phyloP scores from a whole-genome alignment of 1,140 invertebrate species.

The Epicauta chinensis region DNA sequence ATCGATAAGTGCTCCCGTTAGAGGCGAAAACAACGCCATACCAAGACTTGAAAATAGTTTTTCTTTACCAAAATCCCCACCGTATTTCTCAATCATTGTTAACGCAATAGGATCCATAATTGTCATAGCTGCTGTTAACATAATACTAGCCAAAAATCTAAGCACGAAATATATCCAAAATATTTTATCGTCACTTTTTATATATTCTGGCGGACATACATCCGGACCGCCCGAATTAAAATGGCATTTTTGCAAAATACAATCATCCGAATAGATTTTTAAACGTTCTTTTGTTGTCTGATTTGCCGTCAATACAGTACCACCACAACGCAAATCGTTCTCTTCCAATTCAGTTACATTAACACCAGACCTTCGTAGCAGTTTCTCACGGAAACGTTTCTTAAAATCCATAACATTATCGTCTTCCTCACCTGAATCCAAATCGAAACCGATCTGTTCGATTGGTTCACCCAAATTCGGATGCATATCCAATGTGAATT shows the following conservation, averaged over 20 bases:
- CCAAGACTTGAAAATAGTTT: slow-evolving; percentile 71
- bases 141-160: slow-evolving; percentile 66
- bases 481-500: slow-evolving; percentile 55
- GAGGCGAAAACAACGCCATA: slow-evolving; percentile 73
- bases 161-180: slow-evolving; percentile 75
- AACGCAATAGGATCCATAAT: slow-evolving; percentile 78
- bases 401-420: slow-evolving; percentile 58
- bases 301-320: slow-evolving; percentile 56
- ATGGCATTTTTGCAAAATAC: slow-evolving; percentile 66
- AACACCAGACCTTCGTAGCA: slow-evolving; percentile 54
- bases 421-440: slow-evolving; percentile 59
- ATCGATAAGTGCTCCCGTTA: slow-evolving; percentile 72
- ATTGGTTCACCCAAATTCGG: slow-evolving; percentile 60
- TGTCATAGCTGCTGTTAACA: slow-evolving; percentile 67
- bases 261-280: slow-evolving; percentile 43
- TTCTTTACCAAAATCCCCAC: slow-evolving; percentile 73
- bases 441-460: slow-evolving; percentile 63
- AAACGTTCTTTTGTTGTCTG: slow-evolving; percentile 47
- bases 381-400: slow-evolving; percentile 57
- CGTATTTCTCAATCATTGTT: slow-evolving; percentile 71
- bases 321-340: slow-evolving; percentile 64
- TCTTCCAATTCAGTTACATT: slow-evolving; percentile 63
- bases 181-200: slow-evolving; percentile 62
- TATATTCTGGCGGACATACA: slow-evolving; percentile 66
- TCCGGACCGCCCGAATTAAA: slow-evolving; percentile 62